Conservation (phyloP, 2,113 vertebrate genomes). For the Sarotherodon lohbergeri region DNA sequence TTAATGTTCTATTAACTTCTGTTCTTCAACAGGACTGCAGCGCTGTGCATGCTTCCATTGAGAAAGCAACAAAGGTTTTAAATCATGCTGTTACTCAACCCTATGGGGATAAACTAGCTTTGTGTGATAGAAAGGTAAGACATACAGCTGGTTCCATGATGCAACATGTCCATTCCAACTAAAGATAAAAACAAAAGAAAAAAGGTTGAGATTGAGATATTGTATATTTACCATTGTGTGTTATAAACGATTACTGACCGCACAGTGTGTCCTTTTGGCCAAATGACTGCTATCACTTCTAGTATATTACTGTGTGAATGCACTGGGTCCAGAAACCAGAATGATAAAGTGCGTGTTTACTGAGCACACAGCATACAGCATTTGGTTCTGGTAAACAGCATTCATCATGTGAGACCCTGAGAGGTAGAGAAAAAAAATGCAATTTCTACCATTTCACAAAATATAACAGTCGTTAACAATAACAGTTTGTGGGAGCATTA, state of each 20-base stretch:
- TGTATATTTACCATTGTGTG: neutral
- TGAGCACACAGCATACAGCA: neutral
- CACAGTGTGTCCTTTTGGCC: neutral
- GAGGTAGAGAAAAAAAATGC: neutral
- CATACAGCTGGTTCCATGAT: neutral
- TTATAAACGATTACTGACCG: neutral
- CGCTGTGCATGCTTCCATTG: neutral
- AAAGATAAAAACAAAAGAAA: neutral
- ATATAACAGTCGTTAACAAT: neutral
- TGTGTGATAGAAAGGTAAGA: neutral
- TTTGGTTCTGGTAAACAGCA: neutral
- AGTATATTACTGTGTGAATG: neutral
- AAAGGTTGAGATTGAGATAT: neutral
- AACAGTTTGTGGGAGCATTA: neutral
- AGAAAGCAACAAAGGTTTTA: neutral
- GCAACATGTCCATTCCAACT: neutral
- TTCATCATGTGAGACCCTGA: neutral
- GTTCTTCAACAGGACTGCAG: neutral
- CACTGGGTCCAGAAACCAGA: neutral
- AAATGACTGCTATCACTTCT: neutral
- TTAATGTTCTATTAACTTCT: neutral
- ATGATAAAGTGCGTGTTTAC: neutral
- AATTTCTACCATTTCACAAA: neutral
- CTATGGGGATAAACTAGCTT: neutral
- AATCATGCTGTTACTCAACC: neutral